Base-by-base conservation (phyloP, 2,797 vertebrate species). In the Cuculus canorus region DNA sequence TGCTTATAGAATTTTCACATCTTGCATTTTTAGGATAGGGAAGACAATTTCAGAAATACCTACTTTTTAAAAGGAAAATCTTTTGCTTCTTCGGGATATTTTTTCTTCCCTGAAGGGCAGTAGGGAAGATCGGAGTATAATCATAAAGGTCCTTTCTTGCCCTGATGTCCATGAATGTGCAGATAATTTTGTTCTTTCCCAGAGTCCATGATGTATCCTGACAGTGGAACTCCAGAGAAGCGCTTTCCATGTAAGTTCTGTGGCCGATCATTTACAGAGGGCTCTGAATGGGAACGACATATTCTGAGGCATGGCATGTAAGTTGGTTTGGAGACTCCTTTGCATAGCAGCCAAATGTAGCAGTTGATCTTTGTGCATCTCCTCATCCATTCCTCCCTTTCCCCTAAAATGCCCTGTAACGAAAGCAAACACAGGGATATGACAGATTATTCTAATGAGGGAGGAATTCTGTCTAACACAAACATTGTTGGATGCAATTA, bases 281-380 rank as follows among this genome's bases (percentile, higher is more conserved):
- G 98, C 96, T 96, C 98, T 5, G 99, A 99, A 93, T 99, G 99
- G 99, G 99, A 99, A 82, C 97, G 98, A 19, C 99, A 99, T 13
- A 99, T 99, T 91, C 98, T 98, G 83, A 98, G 99, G 81, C 99
- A 99, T 6, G 98, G 99, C 98, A 99, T 99, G 99, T 99, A 96
- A 98, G 99, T 98, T 86, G 50, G 63, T 50, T 23, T 50, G 73
- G 60, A 76, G 71, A 33, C 39, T 76, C 14, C 43, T 70, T 69
- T 68, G 57, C 33, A 35, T 52, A 63, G 81, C 43, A 61, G 47
- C 63, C 54, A 53, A 53, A 88, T 53, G 48, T 41, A 37, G 47
- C 37, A 56, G 64, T 59, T 41, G 25, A 66, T 73, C 53, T 81
- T 45, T 66, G 52, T 23, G 28, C 45, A 30, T 52, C 13, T 43